Evolutionary conservation across 2,797 vertebrate genomes (phyloP).

Genomic region (Hydrophis major): DNA sequence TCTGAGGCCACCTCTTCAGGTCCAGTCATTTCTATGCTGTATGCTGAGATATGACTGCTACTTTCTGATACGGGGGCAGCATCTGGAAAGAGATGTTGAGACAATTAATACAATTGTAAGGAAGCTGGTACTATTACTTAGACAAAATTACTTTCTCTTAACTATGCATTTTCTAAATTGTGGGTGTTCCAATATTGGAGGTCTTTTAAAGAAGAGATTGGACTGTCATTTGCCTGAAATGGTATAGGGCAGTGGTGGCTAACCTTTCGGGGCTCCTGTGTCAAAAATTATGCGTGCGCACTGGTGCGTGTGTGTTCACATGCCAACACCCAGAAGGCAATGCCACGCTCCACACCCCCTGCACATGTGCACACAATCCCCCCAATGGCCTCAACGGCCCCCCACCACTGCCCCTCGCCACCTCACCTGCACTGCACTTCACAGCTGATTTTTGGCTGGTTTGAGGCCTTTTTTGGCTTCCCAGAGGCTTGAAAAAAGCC

Average conservation of each 20-base stretch:
- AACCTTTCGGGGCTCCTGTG: too few species aligned
- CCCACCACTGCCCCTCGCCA: too few species aligned
- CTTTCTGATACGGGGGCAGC: constrained; percentile 66
- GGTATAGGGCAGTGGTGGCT: background rate
- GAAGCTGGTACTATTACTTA: accelerated
- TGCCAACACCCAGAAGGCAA: too few species aligned
- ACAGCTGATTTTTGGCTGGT: too few species aligned
- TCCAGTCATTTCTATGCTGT: constrained; percentile 91
- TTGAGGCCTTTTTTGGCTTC: too few species aligned
- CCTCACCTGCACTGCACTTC: too few species aligned
- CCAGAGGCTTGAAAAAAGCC: too few species aligned
- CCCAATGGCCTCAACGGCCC: too few species aligned
- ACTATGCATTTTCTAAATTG: background rate
- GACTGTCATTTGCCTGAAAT: background rate
- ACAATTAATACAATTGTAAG: background rate
- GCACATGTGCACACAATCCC: too few species aligned
- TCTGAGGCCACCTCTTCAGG: constrained; percentile 75
- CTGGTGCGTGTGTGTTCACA: too few species aligned
- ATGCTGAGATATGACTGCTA: constrained; percentile 82
- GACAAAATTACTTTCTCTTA: background rate
- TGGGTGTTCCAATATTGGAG: background rate
- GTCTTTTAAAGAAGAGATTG: background rate
- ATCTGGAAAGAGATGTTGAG: constrained; percentile 47
- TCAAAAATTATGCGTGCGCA: too few species aligned
- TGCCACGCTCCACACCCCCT: too few species aligned